Evolutionary conservation across 2,113 vertebrate species (phyloP).

Genomic region (Tupaia tana): DNA sequence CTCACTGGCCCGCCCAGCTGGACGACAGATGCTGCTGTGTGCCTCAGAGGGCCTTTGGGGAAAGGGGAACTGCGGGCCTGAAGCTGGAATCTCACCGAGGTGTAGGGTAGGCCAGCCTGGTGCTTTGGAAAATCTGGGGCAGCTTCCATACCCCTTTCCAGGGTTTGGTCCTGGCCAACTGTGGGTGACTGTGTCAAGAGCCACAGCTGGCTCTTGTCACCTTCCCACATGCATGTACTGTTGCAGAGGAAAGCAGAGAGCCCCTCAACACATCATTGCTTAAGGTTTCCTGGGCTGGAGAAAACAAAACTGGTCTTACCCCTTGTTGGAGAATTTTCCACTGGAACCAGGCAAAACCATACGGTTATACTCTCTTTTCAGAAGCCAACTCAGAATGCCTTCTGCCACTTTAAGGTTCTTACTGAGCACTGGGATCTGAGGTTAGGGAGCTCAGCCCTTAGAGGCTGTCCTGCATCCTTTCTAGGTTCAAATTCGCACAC

Average conservation of each 20-base stretch:
- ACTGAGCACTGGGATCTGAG: background rate
- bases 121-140: background rate
- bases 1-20: background rate
- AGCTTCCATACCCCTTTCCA: background rate
- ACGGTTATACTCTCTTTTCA: background rate
- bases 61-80: background rate
- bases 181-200: constrained; percentile 4
- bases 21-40: background rate
- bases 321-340: background rate
- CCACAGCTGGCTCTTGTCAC: background rate
- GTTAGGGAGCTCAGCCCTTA: background rate
- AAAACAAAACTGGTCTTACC: background rate
- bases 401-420: background rate
- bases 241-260: background rate
- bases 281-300: constrained; percentile 14
- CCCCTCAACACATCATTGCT: background rate
- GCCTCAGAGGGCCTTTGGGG: background rate
- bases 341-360: background rate
- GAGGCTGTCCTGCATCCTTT: background rate
- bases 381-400: background rate
- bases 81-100: background rate
- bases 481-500: background rate
- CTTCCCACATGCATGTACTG: background rate
- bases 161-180: background rate
- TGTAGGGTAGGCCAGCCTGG: background rate